phyloP scores from a whole-genome alignment of 2,888 invertebrate genomes.

The Caenorhabditis japonica region DNA sequence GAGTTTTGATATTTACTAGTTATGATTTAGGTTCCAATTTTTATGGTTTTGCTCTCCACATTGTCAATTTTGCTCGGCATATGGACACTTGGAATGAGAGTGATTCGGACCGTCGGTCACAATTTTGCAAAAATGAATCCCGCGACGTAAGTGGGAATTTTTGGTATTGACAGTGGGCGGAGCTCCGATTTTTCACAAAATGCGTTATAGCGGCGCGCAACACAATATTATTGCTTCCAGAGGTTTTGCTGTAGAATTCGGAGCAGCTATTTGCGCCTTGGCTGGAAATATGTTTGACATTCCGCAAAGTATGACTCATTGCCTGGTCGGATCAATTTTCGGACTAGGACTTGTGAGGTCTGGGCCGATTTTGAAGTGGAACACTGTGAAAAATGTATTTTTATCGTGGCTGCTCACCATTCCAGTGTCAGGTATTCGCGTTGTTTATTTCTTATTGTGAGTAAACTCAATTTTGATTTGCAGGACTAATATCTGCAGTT shows the following conservation, averaged over 20 bases:
- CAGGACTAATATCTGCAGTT: constrained; percentile 37
- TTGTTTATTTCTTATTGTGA: neutral
- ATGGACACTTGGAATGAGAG: constrained; percentile 94
- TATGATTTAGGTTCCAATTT: constrained; percentile 29
- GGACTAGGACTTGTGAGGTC: constrained; percentile 46
- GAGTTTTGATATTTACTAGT: neutral
- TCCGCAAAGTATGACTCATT: constrained; percentile 97
- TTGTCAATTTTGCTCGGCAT: constrained; percentile 90
- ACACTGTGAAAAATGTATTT: constrained; percentile 44
- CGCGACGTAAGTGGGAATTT: constrained; percentile 35
- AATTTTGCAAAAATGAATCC: constrained; percentile 78
- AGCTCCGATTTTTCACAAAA: neutral
- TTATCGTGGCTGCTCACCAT: constrained; percentile 49
- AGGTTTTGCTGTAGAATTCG: constrained; percentile 94
- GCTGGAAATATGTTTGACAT: constrained; percentile 94
- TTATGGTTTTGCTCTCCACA: constrained; percentile 35
- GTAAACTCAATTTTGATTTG: neutral
- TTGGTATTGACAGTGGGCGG: neutral
- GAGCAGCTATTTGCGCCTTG: constrained; percentile 93
- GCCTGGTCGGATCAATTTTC: constrained; percentile 84
- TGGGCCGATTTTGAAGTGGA: constrained; percentile 47
- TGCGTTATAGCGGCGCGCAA: neutral
- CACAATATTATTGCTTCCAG: constrained; percentile 79
- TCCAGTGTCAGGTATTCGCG: constrained; percentile 33
- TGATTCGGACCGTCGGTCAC: constrained; percentile 96